Conservation (phyloP, 2,888 invertebrate genomes). For the Drosophila antonietae region DNA sequence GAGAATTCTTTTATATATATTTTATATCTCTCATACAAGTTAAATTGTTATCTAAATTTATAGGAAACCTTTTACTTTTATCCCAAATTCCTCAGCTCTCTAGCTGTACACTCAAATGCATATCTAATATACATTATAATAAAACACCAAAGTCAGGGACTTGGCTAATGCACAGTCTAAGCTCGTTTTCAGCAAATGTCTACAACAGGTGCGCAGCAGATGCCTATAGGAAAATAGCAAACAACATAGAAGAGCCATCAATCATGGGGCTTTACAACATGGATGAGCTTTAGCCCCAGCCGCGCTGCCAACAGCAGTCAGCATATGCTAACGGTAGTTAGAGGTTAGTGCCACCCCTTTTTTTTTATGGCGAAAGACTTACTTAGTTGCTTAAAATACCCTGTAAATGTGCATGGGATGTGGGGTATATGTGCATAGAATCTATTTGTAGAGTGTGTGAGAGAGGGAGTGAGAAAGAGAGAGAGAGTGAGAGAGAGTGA, state of each 20-base stretch:
- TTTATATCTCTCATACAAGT: too few relatives aligned
- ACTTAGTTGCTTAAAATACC: slow-evolving; percentile 23
- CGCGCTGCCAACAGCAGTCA: slow-evolving; percentile 9
- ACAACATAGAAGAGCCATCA: slow-evolving; percentile 54
- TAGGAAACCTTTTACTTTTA: not conserved
- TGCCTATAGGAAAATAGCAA: slow-evolving; percentile 34
- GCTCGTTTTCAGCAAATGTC: slow-evolving; percentile 10
- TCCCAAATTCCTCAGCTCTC: not conserved
- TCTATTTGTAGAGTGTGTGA: too few relatives aligned
- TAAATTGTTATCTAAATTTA: too few relatives aligned
- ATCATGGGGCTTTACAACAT: slow-evolving; percentile 54
- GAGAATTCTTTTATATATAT: too few relatives aligned
- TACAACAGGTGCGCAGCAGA: slow-evolving; percentile 62
- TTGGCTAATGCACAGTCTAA: slow-evolving; percentile 17
- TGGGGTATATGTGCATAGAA: not conserved
- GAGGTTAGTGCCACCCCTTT: slow-evolving; percentile 50
- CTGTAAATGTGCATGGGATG: not conserved
- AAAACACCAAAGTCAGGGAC: not conserved
- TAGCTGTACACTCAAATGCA: not conserved
- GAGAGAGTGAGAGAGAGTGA: too few relatives aligned
- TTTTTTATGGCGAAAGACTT: slow-evolving; percentile 39
- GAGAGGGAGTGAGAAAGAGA: too few relatives aligned
- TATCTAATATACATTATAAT: slow-evolving; percentile 8
- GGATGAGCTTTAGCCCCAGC: slow-evolving; percentile 35
- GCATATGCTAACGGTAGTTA: slow-evolving; percentile 61